phyloP scores from a whole-genome alignment of 2,113 vertebrate species.

The Callospermophilus lateralis region DNA sequence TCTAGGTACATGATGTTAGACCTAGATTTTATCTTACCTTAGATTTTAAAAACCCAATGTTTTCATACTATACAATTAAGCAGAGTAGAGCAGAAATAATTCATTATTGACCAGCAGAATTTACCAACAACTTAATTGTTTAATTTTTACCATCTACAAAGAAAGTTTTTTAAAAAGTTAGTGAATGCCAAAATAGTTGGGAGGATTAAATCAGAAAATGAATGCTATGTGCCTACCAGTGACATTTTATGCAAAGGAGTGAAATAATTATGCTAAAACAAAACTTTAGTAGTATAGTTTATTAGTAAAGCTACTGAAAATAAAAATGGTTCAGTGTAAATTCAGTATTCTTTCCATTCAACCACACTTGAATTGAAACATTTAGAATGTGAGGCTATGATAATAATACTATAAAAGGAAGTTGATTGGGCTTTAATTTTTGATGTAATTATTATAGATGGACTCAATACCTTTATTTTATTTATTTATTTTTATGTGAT shows the following conservation, averaged over 20 bases:
- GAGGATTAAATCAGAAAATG: background rate
- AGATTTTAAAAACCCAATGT: background rate
- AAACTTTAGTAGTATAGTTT: constrained; percentile 31
- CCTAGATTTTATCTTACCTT: background rate
- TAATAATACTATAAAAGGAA: background rate
- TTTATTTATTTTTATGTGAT: background rate
- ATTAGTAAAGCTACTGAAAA: constrained; percentile 11
- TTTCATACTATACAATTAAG: background rate
- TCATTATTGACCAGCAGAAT: background rate
- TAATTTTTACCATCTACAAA: background rate
- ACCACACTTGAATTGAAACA: constrained; percentile 6
- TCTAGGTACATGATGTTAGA: background rate
- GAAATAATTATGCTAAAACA: constrained; percentile 13
- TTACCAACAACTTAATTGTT: background rate
- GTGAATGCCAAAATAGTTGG: background rate
- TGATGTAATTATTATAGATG: background rate
- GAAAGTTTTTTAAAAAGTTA: background rate
- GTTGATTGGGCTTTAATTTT: background rate
- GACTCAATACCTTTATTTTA: background rate
- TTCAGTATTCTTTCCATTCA: background rate
- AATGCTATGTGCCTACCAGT: background rate
- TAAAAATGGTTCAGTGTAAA: constrained; percentile 22
- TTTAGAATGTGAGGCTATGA: constrained; percentile 46
- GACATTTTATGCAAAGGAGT: background rate
- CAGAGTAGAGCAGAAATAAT: background rate